Conservation (phyloP, 1,140 invertebrate genomes). For the Cephus cinctus region DNA sequence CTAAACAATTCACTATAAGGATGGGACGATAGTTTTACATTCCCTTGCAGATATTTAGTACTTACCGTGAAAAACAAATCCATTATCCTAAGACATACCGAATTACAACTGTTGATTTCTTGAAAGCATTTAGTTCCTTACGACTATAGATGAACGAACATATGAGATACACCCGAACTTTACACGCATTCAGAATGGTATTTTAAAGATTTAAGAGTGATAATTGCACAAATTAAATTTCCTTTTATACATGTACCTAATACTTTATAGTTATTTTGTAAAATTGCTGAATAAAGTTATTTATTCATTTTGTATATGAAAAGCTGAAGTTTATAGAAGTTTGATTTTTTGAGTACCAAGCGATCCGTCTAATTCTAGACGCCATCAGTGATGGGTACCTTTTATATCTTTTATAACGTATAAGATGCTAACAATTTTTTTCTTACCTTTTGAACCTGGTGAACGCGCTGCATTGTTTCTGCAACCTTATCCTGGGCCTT, state of each 20-base stretch:
- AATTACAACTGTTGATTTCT: too few species aligned
- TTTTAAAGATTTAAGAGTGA: not conserved
- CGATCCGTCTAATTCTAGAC: too few species aligned
- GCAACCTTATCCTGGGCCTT: not conserved
- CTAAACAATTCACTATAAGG: constrained; percentile 3
- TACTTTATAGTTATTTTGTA: constrained; percentile 23
- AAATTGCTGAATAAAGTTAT: constrained; percentile 38
- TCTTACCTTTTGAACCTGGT: constrained; percentile 29
- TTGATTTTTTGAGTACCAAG: constrained; percentile 6
- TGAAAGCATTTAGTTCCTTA: too few species aligned
- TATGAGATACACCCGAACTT: not conserved
- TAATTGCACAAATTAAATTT: not conserved
- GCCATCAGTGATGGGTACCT: too few species aligned
- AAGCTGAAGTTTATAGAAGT: constrained; percentile 8
- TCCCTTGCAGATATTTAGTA: constrained; percentile 1
- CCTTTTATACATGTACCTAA: not conserved
- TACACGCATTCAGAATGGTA: not conserved
- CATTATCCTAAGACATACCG: too few species aligned
- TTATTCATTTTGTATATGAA: constrained; percentile 32
- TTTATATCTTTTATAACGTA: too few species aligned
- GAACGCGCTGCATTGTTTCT: constrained; percentile 12
- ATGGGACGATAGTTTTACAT: not conserved
- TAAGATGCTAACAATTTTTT: too few species aligned
- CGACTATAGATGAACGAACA: not conserved
- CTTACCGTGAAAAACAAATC: not conserved